Conservation (phyloP, 2,888 invertebrate genomes). For the Tetheella fluctuosa region DNA sequence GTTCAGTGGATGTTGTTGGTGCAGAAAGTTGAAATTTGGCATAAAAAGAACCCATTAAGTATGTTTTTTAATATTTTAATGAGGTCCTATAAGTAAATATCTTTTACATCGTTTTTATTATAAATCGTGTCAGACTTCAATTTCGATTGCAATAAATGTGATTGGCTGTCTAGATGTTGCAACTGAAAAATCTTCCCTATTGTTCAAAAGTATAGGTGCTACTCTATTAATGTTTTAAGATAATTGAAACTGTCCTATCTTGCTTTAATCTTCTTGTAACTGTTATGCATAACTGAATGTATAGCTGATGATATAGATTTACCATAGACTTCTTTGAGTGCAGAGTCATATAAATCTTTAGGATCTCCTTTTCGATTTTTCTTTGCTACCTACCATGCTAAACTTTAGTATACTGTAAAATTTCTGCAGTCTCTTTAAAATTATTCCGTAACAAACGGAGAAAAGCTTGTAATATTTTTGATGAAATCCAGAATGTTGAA, state of each 20-base stretch:
- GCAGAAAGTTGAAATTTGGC: conserved; percentile 12
- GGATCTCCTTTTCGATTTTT: too few species aligned
- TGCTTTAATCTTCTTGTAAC: conserved; percentile 22
- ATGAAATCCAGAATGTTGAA: too few species aligned
- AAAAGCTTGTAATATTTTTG: neutral
- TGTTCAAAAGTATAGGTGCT: conserved; percentile 23
- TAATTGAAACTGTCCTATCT: conserved; percentile 43
- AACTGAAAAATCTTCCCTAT: conserved; percentile 19
- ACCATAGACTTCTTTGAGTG: neutral
- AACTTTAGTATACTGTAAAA: too few species aligned
- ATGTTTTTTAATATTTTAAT: too few species aligned
- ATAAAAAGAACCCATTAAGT: neutral
- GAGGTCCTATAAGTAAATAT: too few species aligned
- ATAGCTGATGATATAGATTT: neutral
- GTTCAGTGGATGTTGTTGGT: conserved; percentile 16
- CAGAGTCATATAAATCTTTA: neutral
- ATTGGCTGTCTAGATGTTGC: conserved; percentile 30
- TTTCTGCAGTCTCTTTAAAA: too few species aligned
- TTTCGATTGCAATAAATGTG: conserved; percentile 21
- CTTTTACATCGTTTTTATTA: too few species aligned
- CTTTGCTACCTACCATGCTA: too few species aligned
- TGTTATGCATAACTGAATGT: conserved; percentile 4
- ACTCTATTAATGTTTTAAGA: conserved; percentile 15
- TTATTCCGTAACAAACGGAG: too few species aligned
- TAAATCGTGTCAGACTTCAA: neutral